phyloP scores from a whole-genome alignment of 1,140 invertebrate genomes.

The Pogonomyrmex californicus region DNA sequence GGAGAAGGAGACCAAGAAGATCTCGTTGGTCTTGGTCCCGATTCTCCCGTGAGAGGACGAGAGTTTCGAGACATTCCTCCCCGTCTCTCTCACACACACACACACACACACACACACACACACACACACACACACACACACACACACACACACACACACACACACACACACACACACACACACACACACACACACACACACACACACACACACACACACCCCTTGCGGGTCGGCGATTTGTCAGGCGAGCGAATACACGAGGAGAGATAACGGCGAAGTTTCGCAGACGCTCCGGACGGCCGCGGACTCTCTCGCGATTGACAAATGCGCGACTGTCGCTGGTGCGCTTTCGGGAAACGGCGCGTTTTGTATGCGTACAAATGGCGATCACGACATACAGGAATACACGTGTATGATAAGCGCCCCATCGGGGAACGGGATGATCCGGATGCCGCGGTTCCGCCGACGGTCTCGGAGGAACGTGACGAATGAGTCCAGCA shows the following conservation, averaged over 20 bases:
- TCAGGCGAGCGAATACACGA: slow-evolving; percentile 70
- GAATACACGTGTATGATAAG: slow-evolving; percentile 54
- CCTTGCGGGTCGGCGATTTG: slow-evolving; percentile 72
- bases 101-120: too few species aligned
- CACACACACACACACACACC: too few species aligned
- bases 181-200: too few species aligned
- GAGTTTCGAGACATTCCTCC: slow-evolving; percentile 50
- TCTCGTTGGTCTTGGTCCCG: slow-evolving; percentile 19
- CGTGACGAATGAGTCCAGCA: background rate
- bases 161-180: too few species aligned
- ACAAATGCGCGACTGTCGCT: slow-evolving; percentile 67
- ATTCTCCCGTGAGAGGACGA: slow-evolving; percentile 37
- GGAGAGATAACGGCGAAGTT: slow-evolving; percentile 77
- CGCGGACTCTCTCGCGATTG: slow-evolving; percentile 58
- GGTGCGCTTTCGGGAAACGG: slow-evolving; percentile 29
- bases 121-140: too few species aligned
- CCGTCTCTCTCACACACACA: too few species aligned
- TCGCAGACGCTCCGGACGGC: slow-evolving; percentile 67
- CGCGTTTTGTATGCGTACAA: slow-evolving; percentile 68
- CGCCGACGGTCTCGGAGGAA: slow-evolving; percentile 8
- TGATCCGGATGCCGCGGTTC: slow-evolving; percentile 24
- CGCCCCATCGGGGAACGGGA: slow-evolving; percentile 17
- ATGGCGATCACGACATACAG: slow-evolving; percentile 49
- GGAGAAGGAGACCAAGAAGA: background rate
- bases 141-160: too few species aligned